Conservation (phyloP, 2,113 vertebrate species). For the Brachyhypopomus occidentalis region DNA sequence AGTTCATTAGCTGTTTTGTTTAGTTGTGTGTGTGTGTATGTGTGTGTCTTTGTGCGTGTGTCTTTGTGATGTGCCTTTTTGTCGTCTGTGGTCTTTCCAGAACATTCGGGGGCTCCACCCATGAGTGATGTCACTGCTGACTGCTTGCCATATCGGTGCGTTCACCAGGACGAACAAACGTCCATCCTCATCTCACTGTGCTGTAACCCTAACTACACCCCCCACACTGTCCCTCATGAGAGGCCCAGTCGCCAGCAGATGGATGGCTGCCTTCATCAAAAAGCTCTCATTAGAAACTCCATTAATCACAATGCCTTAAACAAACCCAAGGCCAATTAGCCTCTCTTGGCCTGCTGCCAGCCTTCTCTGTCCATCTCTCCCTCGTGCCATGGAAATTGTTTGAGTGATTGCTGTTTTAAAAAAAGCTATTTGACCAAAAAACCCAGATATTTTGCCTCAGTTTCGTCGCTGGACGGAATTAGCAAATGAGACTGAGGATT, state of each 20-base stretch:
- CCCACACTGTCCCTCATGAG: slow-evolving; percentile 28
- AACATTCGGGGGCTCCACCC: neutral
- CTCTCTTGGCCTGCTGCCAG: slow-evolving; percentile 34
- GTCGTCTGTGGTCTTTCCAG: neutral
- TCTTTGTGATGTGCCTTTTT: neutral
- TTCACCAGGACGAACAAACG: slow-evolving; percentile 5
- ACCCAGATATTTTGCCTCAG: too few species aligned
- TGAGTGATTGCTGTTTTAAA: slow-evolving; percentile 41
- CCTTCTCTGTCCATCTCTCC: slow-evolving; percentile 41
- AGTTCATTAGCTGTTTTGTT: slow-evolving; percentile 21
- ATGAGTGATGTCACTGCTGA: neutral
- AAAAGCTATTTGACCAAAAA: slow-evolving; percentile 35
- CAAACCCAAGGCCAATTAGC: slow-evolving; percentile 62
- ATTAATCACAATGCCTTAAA: slow-evolving; percentile 64
- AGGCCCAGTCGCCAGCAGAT: slow-evolving; percentile 35
- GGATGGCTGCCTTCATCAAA: slow-evolving; percentile 57
- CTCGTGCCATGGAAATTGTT: slow-evolving; percentile 38
- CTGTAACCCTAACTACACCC: slow-evolving; percentile 23
- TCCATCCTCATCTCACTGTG: neutral
- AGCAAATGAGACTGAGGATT: neutral
- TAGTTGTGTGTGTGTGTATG: neutral
- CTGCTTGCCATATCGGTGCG: slow-evolving; percentile 19
- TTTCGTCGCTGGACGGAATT: slow-evolving; percentile 14
- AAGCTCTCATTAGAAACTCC: slow-evolving; percentile 60
- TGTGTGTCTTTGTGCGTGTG: neutral